A percentile compares a stretch with the other conserved stretches of the same genome.
Evolutionary conservation across 2,113 vertebrate species (phyloP).

Genomic region (Psammodynastes pulverulentus): DNA sequence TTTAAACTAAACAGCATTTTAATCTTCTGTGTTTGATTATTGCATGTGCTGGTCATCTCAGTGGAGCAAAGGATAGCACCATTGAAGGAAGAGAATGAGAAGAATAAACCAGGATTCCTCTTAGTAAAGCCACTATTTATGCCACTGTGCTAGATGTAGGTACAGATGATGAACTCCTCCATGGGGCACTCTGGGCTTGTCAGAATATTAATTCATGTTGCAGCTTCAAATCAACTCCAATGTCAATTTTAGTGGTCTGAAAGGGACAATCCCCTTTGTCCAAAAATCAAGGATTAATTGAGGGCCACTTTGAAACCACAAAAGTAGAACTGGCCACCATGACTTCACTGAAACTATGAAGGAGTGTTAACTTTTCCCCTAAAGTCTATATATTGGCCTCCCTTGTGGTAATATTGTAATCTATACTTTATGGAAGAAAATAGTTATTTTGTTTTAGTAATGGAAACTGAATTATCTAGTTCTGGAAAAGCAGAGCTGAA

Average conservation of each 20-base stretch:
- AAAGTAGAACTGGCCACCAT: not conserved
- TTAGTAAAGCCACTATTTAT: not conserved
- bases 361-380: not conserved
- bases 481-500: not conserved
- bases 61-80: not conserved
- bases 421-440: not conserved
- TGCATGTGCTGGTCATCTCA: not conserved
- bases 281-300: not conserved
- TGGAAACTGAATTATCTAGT: not conserved
- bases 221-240: not conserved
- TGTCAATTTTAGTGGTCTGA: not conserved
- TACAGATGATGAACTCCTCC: not conserved
- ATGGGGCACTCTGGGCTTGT: not conserved
- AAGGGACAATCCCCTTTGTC: not conserved
- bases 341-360: not conserved
- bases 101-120: not conserved
- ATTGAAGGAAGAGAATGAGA: not conserved
- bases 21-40: not conserved
- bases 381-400: not conserved
- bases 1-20: not conserved
- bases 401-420: not conserved
- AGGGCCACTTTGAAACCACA: not conserved
- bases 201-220: not conserved
- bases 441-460: not conserved
- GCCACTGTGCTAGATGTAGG: not conserved